Base-by-base conservation (phyloP, 2,797 vertebrate species). In the Acipenser ruthenus region DNA sequence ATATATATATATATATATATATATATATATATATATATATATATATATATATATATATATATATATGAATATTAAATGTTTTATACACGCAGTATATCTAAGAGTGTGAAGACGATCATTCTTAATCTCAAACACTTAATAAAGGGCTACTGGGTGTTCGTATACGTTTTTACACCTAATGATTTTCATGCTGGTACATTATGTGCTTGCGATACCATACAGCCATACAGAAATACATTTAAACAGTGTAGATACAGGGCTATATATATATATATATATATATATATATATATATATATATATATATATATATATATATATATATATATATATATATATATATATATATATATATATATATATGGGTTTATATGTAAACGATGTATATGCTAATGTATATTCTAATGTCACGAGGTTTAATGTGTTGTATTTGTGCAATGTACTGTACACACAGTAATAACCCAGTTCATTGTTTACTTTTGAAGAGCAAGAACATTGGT, bases 21-120 rank as follows among this genome's bases (percentile, higher is more conserved):
- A 18, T 18, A 18, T 18, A 18, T 69, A 18, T 18, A 18, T 18
- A 18, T 18, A 18, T 18, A 18, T 18, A 18, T 69, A 18, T 18
- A 18, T 18, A 18, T 18, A 18, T 18, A 18, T 18, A 37, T 37
- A 37, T 37, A 37, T 37, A 3, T 37, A 37, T 37, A 37, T 37
- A 37, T 37, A 37, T 37, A 37, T 37, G 3, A 4, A 86, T 85
- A 88, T 87, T 84, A 70, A 71, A 71, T 62, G 74, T 18, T 18
- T n/a, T 51, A 48, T 18, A 18, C 18, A 60, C 18, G 12, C 51
- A 63, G 15, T 37, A 47, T 23, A 50, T 55, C 64, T 63, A 58
- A 50, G 18, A n/a, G 51, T 68, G 61, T 56, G 59, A 49, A 63
- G 56, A 59, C 65, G 59, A 52, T 63, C 37, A 37, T 59, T 67